A percentile compares a stretch with the other conserved stretches of the same genome.
These are phyloP conservation scores for Sphaerophoria rueppellii DNA, from an alignment of 2,888 invertebrate species.

Conservation along the genomic window DNA sequence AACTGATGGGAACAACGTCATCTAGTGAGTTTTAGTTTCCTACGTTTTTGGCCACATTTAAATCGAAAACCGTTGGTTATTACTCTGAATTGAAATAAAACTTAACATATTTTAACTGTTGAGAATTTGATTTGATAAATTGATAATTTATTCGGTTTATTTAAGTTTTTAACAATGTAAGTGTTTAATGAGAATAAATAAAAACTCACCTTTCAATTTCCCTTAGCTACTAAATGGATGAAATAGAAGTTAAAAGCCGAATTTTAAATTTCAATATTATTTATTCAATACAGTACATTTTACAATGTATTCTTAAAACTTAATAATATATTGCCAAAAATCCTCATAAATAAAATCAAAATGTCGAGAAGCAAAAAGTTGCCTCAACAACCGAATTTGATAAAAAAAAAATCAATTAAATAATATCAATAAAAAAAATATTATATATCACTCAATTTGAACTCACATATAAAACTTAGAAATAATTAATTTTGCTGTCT, in stretches of 20 bases:
- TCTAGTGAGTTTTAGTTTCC: no score
- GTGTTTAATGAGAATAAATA: no score
- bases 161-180: no score
- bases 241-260: background rate
- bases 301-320: conserved; percentile 3
- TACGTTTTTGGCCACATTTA: no score
- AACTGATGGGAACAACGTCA: no score
- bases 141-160: no score
- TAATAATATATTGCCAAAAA: conserved; percentile 19
- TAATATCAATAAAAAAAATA: conserved; percentile 18
- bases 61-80: no score
- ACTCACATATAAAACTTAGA: conserved; percentile 29
- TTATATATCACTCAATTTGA: conserved; percentile 67
- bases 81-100: no score
- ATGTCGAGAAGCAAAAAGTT: conserved; percentile 23
- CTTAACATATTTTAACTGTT: no score
- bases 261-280: background rate
- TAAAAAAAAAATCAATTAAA: conserved; percentile 20
- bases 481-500: conserved; percentile 5
- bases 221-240: background rate
- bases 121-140: no score
- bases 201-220: no score
- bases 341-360: conserved; percentile 25
- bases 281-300: conserved; percentile 12
- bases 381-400: conserved; percentile 16